Evolutionary conservation across 2,888 invertebrate genomes (phyloP).

Genomic region (Drosophila leonis): DNA sequence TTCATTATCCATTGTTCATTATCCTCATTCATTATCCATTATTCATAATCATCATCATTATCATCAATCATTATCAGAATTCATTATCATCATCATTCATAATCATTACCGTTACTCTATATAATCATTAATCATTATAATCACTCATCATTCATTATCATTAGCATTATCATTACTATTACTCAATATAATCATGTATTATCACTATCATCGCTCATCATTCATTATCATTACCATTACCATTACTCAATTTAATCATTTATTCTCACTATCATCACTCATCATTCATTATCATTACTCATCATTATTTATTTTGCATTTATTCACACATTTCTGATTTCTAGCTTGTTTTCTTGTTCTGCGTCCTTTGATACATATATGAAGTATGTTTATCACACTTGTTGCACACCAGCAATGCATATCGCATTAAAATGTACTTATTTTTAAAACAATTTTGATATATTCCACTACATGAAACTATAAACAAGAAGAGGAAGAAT

Average conservation of each 20-base stretch:
- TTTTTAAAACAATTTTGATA: neutral
- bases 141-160: neutral
- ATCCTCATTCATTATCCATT: too few relatives aligned
- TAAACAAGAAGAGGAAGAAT: neutral
- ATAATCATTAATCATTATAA: neutral
- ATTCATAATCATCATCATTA: too few relatives aligned
- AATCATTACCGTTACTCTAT: neutral
- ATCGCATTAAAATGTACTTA: neutral
- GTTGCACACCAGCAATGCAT: neutral
- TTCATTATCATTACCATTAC: neutral
- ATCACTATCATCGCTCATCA: neutral
- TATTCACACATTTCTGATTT: neutral
- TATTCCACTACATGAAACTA: neutral
- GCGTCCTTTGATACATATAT: neutral
- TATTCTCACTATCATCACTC: neutral
- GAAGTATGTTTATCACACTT: too few relatives aligned
- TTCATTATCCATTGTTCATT: too few relatives aligned
- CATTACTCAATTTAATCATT: neutral
- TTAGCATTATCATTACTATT: neutral
- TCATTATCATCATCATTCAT: neutral
- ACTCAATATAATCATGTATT: too few relatives aligned
- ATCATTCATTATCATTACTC: neutral
- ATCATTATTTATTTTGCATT: neutral
- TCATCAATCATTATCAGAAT: too few relatives aligned
- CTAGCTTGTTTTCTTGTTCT: neutral